These are phyloP conservation scores for Excalfactoria chinensis DNA, from an alignment of 2,113 vertebrate species.

Conservation along the genomic window DNA sequence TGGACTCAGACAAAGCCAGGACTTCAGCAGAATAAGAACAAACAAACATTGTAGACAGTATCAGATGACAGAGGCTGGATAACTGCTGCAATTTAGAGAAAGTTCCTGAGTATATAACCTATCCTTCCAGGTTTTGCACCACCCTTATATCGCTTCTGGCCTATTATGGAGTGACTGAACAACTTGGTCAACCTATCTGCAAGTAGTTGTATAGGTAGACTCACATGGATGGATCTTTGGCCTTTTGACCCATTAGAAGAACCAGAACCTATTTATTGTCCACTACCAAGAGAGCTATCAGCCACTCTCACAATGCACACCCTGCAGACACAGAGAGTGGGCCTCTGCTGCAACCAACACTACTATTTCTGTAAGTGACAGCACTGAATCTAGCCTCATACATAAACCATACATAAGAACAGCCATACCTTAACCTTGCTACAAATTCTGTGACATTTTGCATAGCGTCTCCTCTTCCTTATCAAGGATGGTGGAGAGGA, in stretches of 20 bases:
- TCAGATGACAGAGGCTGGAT: not conserved
- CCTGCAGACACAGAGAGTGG: not conserved
- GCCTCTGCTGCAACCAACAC: not conserved
- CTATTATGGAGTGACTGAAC: not conserved
- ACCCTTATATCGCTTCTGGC: not conserved
- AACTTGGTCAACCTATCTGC: not conserved
- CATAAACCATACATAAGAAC: constrained; percentile 23
- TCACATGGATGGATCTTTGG: not conserved
- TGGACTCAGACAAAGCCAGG: not conserved
- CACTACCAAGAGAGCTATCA: not conserved
- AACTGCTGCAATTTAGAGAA: not conserved
- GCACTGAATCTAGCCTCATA: constrained; percentile 21
- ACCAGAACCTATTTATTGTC: not conserved
- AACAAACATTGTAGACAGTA: not conserved
- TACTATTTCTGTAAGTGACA: not conserved
- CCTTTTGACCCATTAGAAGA: not conserved
- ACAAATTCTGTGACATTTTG: constrained; percentile 31
- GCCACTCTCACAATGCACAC: not conserved
- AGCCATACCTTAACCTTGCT: constrained; percentile 27
- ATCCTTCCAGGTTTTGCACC: not conserved
- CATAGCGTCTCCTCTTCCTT: constrained; percentile 42
- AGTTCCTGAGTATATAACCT: not conserved
- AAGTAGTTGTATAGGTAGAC: not conserved
- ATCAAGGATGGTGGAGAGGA: constrained; percentile 51
- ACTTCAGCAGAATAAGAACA: not conserved